Conservation (phyloP, 2,797 vertebrate species). For the Mormyrus proboscirostris region DNA sequence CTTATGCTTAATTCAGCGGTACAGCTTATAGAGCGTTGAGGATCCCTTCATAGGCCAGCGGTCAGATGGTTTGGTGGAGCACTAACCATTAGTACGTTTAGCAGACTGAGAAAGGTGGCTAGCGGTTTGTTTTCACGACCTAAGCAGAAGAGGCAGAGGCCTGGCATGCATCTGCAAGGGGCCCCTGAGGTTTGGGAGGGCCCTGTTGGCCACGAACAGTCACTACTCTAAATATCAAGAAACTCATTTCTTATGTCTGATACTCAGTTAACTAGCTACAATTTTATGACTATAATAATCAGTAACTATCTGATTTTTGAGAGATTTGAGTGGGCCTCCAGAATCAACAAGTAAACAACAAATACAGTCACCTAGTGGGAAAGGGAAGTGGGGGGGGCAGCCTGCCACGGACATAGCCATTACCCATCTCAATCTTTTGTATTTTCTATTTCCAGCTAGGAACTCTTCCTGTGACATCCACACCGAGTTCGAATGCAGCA, state of each 20-base stretch:
- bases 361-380: background rate
- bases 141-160: background rate
- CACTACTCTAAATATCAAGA: background rate
- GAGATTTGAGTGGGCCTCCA: background rate
- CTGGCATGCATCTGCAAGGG: background rate
- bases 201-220: background rate
- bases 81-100: background rate
- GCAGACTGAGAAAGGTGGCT: background rate
- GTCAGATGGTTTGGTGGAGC: background rate
- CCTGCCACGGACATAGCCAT: background rate
- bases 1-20: conserved; percentile 8
- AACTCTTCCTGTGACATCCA: conserved; percentile 91
- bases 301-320: background rate
- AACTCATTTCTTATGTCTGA: background rate
- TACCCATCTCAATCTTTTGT: conserved; percentile 10
- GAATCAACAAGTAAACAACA: background rate
- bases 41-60: background rate
- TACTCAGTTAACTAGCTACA: background rate
- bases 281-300: background rate
- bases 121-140: background rate
- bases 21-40: background rate
- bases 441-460: conserved; percentile 63
- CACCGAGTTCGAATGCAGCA: conserved; percentile 91
- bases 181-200: background rate
- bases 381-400: background rate